Conservation (phyloP, 2,888 invertebrate genomes). For the Xestia c-nigrum region DNA sequence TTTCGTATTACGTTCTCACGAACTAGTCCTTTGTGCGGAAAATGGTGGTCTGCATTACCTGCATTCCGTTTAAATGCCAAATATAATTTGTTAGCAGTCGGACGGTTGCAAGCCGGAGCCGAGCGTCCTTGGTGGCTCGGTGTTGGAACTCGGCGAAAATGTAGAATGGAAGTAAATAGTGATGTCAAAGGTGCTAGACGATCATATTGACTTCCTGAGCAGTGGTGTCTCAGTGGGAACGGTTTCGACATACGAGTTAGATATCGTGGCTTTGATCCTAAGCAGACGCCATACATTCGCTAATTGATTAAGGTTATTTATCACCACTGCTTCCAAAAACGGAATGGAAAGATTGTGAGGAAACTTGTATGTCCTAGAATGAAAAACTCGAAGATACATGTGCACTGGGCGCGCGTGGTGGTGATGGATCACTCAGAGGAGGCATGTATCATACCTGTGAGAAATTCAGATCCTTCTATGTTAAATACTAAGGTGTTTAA, state of each 20-base stretch:
- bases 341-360: not conserved
- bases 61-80: constrained; percentile 66
- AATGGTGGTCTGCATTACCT: constrained; percentile 56
- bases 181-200: not conserved
- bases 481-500: no score
- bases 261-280: not conserved
- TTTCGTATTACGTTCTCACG: constrained; percentile 29
- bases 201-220: not conserved
- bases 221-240: not conserved
- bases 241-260: not conserved
- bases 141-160: constrained; percentile 14
- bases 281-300: not conserved
- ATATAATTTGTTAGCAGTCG: constrained; percentile 52
- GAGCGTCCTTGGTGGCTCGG: constrained; percentile 39
- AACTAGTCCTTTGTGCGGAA: constrained; percentile 33
- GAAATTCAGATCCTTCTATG: not conserved
- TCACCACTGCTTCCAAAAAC: not conserved
- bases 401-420: not conserved
- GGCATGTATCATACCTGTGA: no score
- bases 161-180: not conserved
- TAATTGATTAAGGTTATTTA: not conserved
- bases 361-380: not conserved
- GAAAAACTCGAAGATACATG: not conserved
- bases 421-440: not conserved
- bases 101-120: constrained; percentile 21